These are phyloP conservation scores for Escarpia spicata DNA, from an alignment of 2,888 invertebrate species.

Conservation along the genomic window DNA sequence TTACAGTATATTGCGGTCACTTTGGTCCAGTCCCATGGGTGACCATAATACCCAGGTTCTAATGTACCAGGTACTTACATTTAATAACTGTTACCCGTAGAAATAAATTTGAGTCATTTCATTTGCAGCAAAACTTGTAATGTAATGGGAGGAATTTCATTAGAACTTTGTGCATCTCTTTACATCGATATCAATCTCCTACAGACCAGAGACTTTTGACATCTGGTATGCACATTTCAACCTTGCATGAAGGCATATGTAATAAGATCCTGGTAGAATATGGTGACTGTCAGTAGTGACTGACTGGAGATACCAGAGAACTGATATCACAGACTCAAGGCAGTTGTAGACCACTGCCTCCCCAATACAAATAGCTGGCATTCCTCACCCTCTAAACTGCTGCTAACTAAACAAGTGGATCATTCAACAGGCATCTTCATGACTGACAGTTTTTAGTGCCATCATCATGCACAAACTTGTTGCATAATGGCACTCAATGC, in stretches of 20 bases:
- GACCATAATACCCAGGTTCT: no score
- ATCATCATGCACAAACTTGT: not conserved
- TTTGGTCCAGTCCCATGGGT: no score
- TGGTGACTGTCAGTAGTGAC: not conserved
- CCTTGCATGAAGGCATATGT: not conserved
- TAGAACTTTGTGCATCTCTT: not conserved
- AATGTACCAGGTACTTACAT: no score
- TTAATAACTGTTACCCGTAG: not conserved
- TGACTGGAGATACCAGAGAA: not conserved
- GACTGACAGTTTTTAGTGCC: not conserved
- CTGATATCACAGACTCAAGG: not conserved
- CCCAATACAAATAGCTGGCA: not conserved
- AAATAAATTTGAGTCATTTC: not conserved
- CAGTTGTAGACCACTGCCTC: not conserved
- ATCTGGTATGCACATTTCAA: not conserved
- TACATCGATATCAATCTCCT: not conserved
- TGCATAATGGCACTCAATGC: no score
- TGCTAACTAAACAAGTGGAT: constrained; percentile 10
- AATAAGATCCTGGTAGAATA: not conserved
- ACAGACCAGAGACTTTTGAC: not conserved
- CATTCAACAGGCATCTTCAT: not conserved
- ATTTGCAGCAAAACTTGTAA: not conserved
- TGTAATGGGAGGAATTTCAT: not conserved
- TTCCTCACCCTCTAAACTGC: not conserved
- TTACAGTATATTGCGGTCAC: no score